Conservation (phyloP, 2,888 invertebrate species). For the Allygus modestus region DNA sequence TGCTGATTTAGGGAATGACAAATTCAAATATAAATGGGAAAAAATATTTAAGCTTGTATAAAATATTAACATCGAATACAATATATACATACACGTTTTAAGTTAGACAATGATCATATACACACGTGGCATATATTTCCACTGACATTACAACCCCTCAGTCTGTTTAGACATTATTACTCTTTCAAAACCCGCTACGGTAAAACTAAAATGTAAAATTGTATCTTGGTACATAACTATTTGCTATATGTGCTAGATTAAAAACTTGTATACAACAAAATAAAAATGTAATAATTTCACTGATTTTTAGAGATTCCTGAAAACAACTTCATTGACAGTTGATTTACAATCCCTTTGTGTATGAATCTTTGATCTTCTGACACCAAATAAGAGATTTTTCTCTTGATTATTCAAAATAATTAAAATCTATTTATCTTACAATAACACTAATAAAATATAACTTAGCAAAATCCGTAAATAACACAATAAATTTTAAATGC, state of each 20-base stretch:
- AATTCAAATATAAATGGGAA: conserved; percentile 1
- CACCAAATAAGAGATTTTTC: too few species aligned
- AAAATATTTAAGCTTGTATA: conserved; percentile 28
- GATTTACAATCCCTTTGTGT: neutral
- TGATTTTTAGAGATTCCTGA: conserved; percentile 8
- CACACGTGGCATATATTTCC: conserved; percentile 23
- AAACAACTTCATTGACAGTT: neutral
- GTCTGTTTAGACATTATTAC: neutral
- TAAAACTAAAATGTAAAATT: neutral
- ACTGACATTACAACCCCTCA: conserved; percentile 19
- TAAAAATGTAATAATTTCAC: too few species aligned
- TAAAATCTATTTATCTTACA: neutral
- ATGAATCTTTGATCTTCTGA: too few species aligned
- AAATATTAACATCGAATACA: conserved; percentile 50
- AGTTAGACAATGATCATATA: conserved; percentile 31
- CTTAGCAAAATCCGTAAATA: neutral
- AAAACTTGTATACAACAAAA: neutral
- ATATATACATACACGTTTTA: conserved; percentile 45
- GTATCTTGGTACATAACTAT: neutral
- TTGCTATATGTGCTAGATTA: neutral
- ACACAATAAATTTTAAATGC: conserved; percentile 15
- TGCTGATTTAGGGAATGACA: conserved; percentile 6
- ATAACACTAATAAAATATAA: neutral
- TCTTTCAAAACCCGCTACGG: neutral
- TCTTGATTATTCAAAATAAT: too few species aligned